Evolutionary conservation across 2,113 vertebrate species (phyloP).

Genomic region (Podarcis raffonei): DNA sequence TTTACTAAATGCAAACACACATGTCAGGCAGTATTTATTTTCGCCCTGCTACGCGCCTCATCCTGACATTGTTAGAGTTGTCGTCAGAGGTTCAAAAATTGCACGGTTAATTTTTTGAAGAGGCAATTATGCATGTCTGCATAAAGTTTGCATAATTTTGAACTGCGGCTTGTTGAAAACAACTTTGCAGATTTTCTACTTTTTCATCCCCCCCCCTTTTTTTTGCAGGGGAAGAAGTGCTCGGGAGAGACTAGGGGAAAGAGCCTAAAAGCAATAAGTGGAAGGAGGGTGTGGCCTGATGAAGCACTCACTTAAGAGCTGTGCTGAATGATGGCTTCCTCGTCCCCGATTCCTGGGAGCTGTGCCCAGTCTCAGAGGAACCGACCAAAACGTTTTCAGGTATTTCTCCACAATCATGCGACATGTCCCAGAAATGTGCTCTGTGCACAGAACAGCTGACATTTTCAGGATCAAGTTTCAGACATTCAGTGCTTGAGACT

Average conservation of each 20-base stretch:
- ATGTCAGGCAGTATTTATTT: constrained; percentile 17
- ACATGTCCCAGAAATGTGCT: not conserved
- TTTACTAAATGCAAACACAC: constrained; percentile 31
- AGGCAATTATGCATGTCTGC: not conserved
- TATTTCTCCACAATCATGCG: not conserved
- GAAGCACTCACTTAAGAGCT: not conserved
- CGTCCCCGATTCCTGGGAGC: not conserved
- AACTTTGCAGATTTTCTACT: not conserved
- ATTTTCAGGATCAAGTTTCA: not conserved
- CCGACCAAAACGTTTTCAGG: not conserved
- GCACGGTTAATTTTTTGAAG: not conserved
- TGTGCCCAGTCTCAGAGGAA: not conserved
- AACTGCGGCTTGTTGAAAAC: not conserved
- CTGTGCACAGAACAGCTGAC: not conserved
- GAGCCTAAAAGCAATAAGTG: not conserved
- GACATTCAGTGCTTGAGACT: not conserved
- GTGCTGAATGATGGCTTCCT: not conserved
- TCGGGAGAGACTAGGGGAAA: not conserved
- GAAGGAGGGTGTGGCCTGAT: not conserved
- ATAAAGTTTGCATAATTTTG: not conserved
- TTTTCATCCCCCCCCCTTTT: not conserved
- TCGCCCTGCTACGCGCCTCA: not conserved
- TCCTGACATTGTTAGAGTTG: constrained; percentile 1
- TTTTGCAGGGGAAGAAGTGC: not conserved
- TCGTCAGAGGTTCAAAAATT: not conserved